A percentile compares a stretch with the other conserved stretches of the same genome.
phyloP scores from a whole-genome alignment of 2,888 invertebrate species.

The Germaria angustata region DNA sequence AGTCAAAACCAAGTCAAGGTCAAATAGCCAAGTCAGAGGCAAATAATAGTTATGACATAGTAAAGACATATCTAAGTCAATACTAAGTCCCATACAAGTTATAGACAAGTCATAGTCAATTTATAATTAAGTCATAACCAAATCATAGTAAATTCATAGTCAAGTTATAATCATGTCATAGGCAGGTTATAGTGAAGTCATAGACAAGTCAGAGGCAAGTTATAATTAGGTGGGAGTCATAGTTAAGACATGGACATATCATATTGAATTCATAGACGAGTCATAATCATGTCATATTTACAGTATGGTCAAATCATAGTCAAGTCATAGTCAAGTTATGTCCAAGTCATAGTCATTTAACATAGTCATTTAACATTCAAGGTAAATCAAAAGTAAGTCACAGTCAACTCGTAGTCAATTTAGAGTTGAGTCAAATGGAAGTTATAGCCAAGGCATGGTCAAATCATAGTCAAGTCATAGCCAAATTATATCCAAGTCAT shows the following conservation, averaged over 20 bases:
- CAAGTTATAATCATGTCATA: neutral
- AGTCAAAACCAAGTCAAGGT: neutral
- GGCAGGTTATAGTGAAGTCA: no score
- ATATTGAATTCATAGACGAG: neutral
- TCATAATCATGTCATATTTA: neutral
- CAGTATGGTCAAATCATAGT: neutral
- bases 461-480: neutral
- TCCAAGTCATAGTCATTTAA: neutral
- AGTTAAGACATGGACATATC: no score
- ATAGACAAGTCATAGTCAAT: neutral
- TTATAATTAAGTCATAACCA: neutral
- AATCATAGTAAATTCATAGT: neutral
- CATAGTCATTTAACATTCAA: neutral
- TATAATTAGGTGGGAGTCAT: no score
- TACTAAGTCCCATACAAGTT: neutral
- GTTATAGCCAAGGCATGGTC: neutral
- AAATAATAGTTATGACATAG: neutral
- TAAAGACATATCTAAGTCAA: neutral
- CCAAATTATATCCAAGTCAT: neutral
- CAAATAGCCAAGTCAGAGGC: neutral
- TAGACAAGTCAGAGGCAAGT: no score
- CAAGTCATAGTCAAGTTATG: neutral
- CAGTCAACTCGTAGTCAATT: neutral
- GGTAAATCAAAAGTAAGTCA: neutral
- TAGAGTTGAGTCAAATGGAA: neutral